These are phyloP conservation scores for Sprattus sprattus DNA, from an alignment of 2,113 vertebrate species.

Conservation along the genomic window DNA sequence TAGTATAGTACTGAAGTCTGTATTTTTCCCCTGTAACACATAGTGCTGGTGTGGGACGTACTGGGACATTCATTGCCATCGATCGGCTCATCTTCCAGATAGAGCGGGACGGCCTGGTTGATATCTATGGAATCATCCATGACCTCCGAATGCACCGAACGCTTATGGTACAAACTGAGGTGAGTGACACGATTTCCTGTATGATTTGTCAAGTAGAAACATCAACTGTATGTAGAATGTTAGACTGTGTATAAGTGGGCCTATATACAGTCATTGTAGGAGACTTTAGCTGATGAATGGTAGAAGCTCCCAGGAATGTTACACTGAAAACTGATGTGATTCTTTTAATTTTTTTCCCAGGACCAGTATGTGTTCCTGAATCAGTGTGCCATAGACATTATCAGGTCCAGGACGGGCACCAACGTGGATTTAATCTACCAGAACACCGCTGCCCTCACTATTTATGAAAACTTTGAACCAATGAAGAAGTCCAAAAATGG, in stretches of 20 bases:
- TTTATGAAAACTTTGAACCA: constrained; percentile 85
- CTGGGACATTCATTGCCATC: constrained; percentile 91
- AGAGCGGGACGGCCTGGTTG: constrained; percentile 82
- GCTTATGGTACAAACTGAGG: constrained; percentile 97
- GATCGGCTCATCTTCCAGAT: constrained; percentile 91
- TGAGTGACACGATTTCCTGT: constrained; percentile 54
- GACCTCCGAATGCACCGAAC: constrained; percentile 89
- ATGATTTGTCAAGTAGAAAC: neutral
- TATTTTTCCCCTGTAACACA: neutral
- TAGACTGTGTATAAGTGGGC: too few species aligned
- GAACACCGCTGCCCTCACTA: constrained; percentile 79
- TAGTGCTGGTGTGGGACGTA: constrained; percentile 93
- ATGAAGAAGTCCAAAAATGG: constrained; percentile 41
- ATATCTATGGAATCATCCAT: constrained; percentile 83
- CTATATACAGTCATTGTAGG: too few species aligned
- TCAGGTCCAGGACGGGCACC: constrained; percentile 81
- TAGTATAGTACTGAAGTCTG: neutral
- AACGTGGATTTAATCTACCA: constrained; percentile 91
- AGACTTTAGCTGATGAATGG: neutral
- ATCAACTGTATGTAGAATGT: too few species aligned
- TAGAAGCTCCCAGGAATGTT: neutral
- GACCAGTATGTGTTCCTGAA: constrained; percentile 94
- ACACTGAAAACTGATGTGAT: neutral
- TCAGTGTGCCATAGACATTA: constrained; percentile 89
- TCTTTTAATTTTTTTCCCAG: constrained; percentile 65